Base-by-base conservation (phyloP, 2,113 vertebrate genomes). In the Shinisaurus crocodilurus region DNA sequence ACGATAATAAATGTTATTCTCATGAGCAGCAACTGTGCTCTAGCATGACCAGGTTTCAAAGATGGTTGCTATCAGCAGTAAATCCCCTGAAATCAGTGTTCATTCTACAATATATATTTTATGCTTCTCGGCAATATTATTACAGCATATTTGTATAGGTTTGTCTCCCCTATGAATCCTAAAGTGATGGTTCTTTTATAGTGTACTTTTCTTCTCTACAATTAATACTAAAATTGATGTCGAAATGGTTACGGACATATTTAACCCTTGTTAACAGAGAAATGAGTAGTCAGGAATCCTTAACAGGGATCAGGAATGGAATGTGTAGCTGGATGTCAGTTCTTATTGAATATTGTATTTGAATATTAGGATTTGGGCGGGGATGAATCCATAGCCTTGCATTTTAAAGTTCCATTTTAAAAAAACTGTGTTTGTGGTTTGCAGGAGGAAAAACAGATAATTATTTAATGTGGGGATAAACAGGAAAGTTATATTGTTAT, bases 341-440 rank as follows among this genome's bases (percentile, higher is more conserved):
- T 85, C n/a, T 72, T 80, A 1, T 15, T 74, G 40, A 63, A 32
- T 79, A 12, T 3, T 27, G 16, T 34, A 18, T 37, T 92, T 89
- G 85, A 90, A 87, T 76, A 50, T 34, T 57, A 84, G 40, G 65
- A 83, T 89, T 92, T 86, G 29, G 74, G 85, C 80, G 76, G 20
- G 54, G 32, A 8, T 2, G 15, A 34, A 12, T 48, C 27, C 29
- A 43, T 82, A n/a, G 50, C 45, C 63, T 3, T 25, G 80, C 6
- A 18, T 65, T 34, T 74, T 76, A 89, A 80, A 9, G 0, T 86
- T 91, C 65, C 43, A 23, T 45, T 84, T n/a, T 80, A 60, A 82
- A 57, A 27, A 75, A 15, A 40, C 70, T 79, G 3, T 87, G 16
- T 54, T 87, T 54, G 29, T 80, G 9, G 23, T 50, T 94, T 12